Percentiles rank a stretch among this genome's conserved stretches.
Evolutionary conservation across 2,797 vertebrate species (phyloP).

Genomic region (Mus caroli): DNA sequence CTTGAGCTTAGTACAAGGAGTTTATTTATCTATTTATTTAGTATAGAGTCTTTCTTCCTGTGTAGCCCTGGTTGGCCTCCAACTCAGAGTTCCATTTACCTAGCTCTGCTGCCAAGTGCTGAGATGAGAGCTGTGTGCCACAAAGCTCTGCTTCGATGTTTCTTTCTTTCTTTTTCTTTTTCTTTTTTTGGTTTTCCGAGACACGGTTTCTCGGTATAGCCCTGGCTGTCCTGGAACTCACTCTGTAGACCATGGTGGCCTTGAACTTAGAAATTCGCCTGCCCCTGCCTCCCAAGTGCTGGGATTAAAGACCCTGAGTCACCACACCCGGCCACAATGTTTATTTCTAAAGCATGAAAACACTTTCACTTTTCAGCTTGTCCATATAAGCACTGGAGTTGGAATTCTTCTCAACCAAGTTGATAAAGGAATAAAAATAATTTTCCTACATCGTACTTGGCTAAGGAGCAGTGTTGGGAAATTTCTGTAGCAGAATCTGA

Average conservation of each 20-base stretch:
- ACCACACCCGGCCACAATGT: not conserved
- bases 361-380: conserved; percentile 54
- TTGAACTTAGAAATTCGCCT: not conserved
- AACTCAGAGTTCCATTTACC: too few species aligned
- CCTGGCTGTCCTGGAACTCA: too few species aligned
- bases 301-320: not conserved
- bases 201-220: too few species aligned
- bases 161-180: not conserved
- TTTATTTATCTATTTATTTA: too few species aligned
- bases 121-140: not conserved
- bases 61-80: not conserved
- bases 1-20: too few species aligned
- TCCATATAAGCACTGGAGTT: conserved; percentile 60
- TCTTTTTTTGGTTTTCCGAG: too few species aligned
- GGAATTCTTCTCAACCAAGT: conserved; percentile 62
- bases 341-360: conserved; percentile 64
- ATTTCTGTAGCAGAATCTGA: conserved; percentile 65
- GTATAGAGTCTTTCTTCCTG: not conserved
- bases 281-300: not conserved
- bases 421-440: conserved; percentile 79
- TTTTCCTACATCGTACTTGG: conserved; percentile 63
- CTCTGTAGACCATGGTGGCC: too few species aligned
- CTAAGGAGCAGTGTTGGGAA: conserved; percentile 58
- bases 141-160: conserved; percentile 1
- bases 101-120: not conserved